Conservation (phyloP, 1,140 invertebrate genomes). For the Scaptodrosophila lebanonensis region DNA sequence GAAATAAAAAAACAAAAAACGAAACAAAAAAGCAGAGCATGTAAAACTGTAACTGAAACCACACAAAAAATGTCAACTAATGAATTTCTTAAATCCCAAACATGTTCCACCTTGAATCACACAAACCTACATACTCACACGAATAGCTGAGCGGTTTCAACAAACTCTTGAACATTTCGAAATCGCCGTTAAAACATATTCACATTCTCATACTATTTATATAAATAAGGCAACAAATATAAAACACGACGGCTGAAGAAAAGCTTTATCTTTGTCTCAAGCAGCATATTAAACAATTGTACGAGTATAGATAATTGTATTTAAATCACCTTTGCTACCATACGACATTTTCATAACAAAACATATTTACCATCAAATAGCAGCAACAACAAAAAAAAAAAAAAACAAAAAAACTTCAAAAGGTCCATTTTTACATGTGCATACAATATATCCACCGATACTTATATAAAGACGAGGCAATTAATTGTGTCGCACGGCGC, state of each 20-base stretch:
- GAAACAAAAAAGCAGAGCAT: constrained; percentile 9
- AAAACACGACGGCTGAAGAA: constrained; percentile 18
- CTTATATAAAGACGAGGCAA: constrained; percentile 25
- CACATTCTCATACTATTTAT: constrained; percentile 25
- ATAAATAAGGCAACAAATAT: constrained; percentile 4
- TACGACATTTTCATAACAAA: constrained; percentile 23
- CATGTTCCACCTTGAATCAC: constrained; percentile 11
- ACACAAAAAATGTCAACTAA: constrained; percentile 37
- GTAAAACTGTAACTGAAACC: constrained; percentile 34
- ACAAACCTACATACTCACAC: constrained; percentile 21
- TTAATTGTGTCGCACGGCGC: constrained; percentile 9
- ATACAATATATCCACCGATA: constrained; percentile 69
- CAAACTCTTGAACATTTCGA: neutral
- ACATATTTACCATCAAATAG: constrained; percentile 26
- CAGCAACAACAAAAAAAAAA: constrained; percentile 12
- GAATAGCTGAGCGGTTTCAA: constrained; percentile 22
- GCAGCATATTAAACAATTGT: constrained; percentile 13
- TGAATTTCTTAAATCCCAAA: constrained; percentile 46
- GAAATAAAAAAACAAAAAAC: constrained; percentile 27
- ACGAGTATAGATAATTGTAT: constrained; percentile 19
- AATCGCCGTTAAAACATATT: too few species aligned
- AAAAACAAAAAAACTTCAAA: constrained; percentile 48
- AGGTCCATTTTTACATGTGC: constrained; percentile 65
- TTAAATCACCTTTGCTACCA: constrained; percentile 28
- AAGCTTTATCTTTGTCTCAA: constrained; percentile 53